phyloP scores from a whole-genome alignment of 2,797 vertebrate species.

The Aratinga solstitialis region DNA sequence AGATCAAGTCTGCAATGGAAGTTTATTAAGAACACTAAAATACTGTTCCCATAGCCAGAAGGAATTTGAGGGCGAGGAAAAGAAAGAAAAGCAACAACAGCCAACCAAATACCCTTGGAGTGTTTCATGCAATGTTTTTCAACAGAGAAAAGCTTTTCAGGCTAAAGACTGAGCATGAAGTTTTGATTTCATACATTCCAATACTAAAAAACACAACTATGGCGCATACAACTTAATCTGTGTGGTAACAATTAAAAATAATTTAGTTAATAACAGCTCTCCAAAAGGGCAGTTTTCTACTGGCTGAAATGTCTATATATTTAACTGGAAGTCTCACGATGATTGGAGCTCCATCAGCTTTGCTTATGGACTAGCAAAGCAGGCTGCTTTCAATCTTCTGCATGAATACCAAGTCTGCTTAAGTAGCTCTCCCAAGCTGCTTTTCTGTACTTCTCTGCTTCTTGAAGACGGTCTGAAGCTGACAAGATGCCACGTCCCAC shows the following conservation, averaged over 20 bases:
- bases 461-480: slow-evolving; percentile 76
- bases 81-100: background rate
- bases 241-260: background rate
- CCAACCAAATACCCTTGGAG: background rate
- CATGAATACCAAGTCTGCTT: slow-evolving; percentile 68
- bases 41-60: background rate
- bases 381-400: background rate
- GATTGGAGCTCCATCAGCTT: background rate
- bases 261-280: background rate
- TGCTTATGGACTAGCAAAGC: background rate
- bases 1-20: background rate
- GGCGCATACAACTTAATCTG: background rate
- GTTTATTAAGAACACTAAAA: background rate
- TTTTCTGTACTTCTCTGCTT: slow-evolving; percentile 87
- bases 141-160: background rate
- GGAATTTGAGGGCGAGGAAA: background rate
- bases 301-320: background rate
- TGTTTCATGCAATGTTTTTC: background rate
- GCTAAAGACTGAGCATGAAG: background rate
- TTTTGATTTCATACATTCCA: background rate
- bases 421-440: slow-evolving; percentile 90
- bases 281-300: background rate
- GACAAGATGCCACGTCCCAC: slow-evolving; percentile 91
- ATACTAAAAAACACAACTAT: background rate
- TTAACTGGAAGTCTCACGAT: background rate